Evolutionary conservation across 2,888 invertebrate species (phyloP), one percentile per base, ranked within the genome.

Genomic region (Ariolimax columbianus): DNA sequence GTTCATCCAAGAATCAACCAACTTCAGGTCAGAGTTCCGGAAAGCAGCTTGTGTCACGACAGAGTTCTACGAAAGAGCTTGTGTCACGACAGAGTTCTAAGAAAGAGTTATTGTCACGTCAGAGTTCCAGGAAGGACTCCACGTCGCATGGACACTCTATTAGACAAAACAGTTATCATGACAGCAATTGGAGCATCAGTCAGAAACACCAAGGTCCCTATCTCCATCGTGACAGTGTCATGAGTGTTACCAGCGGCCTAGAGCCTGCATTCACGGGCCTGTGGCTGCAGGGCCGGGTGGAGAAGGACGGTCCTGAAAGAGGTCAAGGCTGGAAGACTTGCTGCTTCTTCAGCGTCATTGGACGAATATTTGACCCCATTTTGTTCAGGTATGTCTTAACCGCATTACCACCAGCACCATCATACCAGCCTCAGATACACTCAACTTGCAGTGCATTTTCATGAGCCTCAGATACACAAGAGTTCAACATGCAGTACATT

Each of bases 161-260:
- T 55, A 19, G 36, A 36, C 63, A 78, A 40, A 33, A n/a, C 14
- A 73, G 73, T 30, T 30, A n/a, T n/a, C 38, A 63, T 17, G 63
- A 63, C 6, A 78, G 63, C 38, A 73, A 73, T 30, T 78, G 78
- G 78, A 78, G 78, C 38, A 63, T 63, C 14, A 40, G 26, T 17
- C 63, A 78, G 11, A 78, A 40, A 78, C 78, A 1, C 0, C 26
- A 63, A 9, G 40, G n/a, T 17, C 63, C 1, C n/a, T 3, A 17
- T 0, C 36, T 59, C n/a, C 63, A 63, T 23, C 36, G 51, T 43
- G 80, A n/a, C 14, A 80, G 80, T 36, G 23, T 80, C 66, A n/a
- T 80, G 68, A 80, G 80, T 33, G 36, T 80, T 2, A 47, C 80
- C 19, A 80, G 80, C 30, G 59, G 47, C 6, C 33, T 70, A 68